Evolutionary conservation across 2,888 invertebrate genomes (phyloP).

Genomic region (Sphaerophoria taeniata): DNA sequence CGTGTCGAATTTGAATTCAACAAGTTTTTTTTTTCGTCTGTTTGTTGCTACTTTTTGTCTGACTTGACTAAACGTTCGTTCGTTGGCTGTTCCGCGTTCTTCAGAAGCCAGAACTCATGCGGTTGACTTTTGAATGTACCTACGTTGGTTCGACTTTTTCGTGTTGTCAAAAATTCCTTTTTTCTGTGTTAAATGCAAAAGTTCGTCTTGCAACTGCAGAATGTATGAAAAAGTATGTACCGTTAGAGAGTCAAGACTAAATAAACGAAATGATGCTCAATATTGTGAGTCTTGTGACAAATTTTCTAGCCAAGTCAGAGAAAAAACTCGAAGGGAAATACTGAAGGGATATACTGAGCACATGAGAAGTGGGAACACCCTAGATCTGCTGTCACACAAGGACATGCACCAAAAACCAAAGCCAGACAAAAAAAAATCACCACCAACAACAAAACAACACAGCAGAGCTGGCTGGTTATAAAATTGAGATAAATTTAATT

Average conservation of each 20-base stretch:
- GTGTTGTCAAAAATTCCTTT: conserved; percentile 17
- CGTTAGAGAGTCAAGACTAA: conserved; percentile 20
- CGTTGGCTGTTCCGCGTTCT: background rate
- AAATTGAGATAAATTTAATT: conserved; percentile 60
- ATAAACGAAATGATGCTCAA: conserved; percentile 9
- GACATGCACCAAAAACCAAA: conserved; percentile 9
- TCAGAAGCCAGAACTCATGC: conserved; percentile 2
- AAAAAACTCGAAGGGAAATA: conserved; percentile 18
- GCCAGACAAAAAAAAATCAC: background rate
- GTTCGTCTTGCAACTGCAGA: conserved; percentile 6
- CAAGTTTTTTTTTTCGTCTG: conserved; percentile 67
- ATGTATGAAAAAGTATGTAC: background rate
- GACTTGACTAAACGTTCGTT: background rate
- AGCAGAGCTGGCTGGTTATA: too few relatives aligned
- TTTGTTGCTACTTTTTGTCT: background rate
- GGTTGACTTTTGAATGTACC: conserved; percentile 15
- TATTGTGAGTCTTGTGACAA: conserved; percentile 37
- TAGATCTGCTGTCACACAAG: background rate
- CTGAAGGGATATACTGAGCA: background rate
- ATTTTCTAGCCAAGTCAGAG: conserved; percentile 32
- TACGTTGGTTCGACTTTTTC: background rate
- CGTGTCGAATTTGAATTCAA: conserved; percentile 68
- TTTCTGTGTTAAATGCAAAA: conserved; percentile 1
- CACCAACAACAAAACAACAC: background rate
- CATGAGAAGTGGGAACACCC: conserved; percentile 13